Percentiles rank a stretch among this genome's conserved stretches.
Conservation (phyloP, 1,140 invertebrate species). For the Plodia interpunctella region DNA sequence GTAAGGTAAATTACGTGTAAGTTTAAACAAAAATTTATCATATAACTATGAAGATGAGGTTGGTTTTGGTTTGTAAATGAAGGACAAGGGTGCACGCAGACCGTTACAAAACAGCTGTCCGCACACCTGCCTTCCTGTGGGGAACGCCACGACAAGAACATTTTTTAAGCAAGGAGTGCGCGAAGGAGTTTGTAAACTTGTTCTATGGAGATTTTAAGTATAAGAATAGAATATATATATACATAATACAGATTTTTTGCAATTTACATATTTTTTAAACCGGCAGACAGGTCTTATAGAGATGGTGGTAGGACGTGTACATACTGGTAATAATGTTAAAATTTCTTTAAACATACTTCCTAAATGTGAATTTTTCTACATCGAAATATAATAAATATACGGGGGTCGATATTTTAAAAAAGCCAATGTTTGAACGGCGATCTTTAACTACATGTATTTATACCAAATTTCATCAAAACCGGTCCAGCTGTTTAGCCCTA, state of each 20-base stretch:
- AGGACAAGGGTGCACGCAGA: constrained; percentile 9
- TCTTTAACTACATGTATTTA: no score
- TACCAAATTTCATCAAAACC: no score
- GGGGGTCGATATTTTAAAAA: no score
- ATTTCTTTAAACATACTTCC: no score
- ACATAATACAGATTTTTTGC: neutral
- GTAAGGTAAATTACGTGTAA: neutral
- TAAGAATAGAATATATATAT: neutral
- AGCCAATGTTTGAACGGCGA: no score
- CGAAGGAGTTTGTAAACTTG: neutral
- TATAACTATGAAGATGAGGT: neutral
- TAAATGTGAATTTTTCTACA: no score
- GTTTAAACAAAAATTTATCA: neutral
- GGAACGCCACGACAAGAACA: constrained; percentile 11
- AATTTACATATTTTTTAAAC: no score
- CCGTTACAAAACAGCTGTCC: constrained; percentile 37
- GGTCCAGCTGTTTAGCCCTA: no score
- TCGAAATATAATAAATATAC: no score
- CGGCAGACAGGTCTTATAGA: no score
- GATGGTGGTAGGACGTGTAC: no score
- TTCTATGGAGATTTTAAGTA: neutral
- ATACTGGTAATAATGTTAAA: no score
- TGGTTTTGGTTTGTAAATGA: neutral
- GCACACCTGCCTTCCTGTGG: constrained; percentile 29
- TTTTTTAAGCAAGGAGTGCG: neutral